Evolutionary conservation across 2,797 vertebrate species (phyloP), one percentile per base, ranked within the genome.

Genomic region (Lepus oiostolus): DNA sequence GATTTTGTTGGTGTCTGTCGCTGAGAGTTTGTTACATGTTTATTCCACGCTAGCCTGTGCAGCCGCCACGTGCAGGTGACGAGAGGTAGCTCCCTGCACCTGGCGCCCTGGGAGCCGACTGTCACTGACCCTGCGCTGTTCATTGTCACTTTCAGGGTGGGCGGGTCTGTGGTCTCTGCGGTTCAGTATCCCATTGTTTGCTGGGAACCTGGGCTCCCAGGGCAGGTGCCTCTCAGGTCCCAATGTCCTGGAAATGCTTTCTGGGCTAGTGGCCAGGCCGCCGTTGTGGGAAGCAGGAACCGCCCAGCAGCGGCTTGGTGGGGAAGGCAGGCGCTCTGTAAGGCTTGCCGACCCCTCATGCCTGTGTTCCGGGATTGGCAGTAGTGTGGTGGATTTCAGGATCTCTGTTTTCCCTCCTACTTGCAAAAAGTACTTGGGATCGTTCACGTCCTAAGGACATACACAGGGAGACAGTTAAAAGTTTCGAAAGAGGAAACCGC

Each of bases 401-500:
- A 74, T 79, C n/a, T 83, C 63, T 68, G 3, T 68, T 92, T 93
- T 47, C 52, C 47, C 67, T 38, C n/a, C 28, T 88, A 0, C 11
- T 80, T 94, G 72, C 42, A 30, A 14, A 80, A 90, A 35, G 42
- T 30, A 21, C 30, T 86, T 82, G 90, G 77, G 62, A 67, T 83
- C 58, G 65, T 26, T 60, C 62, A 16, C 26, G 1, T 89, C 52
- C 10, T 52, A n/a, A 58, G 67, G 52, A 77, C 11, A 19, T 17
- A 4, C 24, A 14, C 75, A 28, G 7, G 11, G 58, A 93, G 83
- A 81, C 89, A 58, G 83, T 71, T 86, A 62, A 79, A 79, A n/a
- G 38, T 58, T 93, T 81, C 42, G n/a, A 89, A 93, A 89, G 93
- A 79, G 94, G 89, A 96, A 96, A 30, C 88, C 16, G 4, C 32